Percentiles rank a stretch among this genome's conserved stretches.
phyloP scores from a whole-genome alignment of 92 coral and sea anemone species.

The Zoanthus gigantus region DNA sequence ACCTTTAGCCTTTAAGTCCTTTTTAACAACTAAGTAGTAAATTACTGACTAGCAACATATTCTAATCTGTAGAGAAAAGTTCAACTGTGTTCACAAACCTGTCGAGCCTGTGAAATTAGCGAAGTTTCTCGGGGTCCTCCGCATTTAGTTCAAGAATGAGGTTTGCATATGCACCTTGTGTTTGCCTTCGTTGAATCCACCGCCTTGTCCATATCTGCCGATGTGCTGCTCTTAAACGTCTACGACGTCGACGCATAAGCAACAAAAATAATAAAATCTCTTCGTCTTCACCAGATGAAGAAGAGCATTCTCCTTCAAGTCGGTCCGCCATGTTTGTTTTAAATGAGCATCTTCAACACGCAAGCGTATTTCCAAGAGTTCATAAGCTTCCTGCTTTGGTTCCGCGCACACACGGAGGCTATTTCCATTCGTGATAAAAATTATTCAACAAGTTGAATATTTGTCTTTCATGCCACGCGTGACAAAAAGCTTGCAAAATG shows the following conservation, averaged over 20 bases:
- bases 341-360: not conserved
- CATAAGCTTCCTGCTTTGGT: not conserved
- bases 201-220: constrained; percentile 21
- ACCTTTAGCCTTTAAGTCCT: not conserved
- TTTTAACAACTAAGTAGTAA: constrained; percentile 5
- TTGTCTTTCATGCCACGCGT: constrained; percentile 7
- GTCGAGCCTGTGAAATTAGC: constrained; percentile 20
- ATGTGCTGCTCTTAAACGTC: constrained; percentile 18
- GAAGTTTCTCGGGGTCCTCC: constrained; percentile 39
- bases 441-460: constrained; percentile 11
- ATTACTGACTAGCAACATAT: not conserved
- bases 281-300: constrained; percentile 18
- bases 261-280: not conserved
- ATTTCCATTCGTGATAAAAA: constrained; percentile 21
- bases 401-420: constrained; percentile 8
- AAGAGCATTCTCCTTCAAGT: not conserved
- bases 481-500: constrained; percentile 4
- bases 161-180: constrained; percentile 31
- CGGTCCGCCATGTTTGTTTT: not conserved
- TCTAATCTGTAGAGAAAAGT: not conserved
- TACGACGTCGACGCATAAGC: constrained; percentile 1
- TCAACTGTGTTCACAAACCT: constrained; percentile 32
- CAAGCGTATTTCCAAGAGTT: not conserved
- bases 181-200: constrained; percentile 12
- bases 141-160: constrained; percentile 31